phyloP scores from a whole-genome alignment of 2,113 vertebrate species.

The Procavia capensis region DNA sequence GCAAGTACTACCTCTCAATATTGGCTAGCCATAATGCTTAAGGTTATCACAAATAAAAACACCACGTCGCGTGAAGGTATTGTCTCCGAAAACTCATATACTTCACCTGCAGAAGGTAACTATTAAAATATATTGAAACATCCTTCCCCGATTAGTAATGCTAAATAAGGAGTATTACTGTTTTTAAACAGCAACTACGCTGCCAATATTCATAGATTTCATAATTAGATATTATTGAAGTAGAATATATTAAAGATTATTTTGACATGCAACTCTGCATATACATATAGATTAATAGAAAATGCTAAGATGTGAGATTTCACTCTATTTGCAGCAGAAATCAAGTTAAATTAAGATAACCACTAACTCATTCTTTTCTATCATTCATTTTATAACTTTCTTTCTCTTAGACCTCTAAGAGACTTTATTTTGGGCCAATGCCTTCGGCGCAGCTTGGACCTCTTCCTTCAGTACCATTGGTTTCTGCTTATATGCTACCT shows the following conservation, averaged over 20 bases:
- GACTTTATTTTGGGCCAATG: no score
- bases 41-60: background rate
- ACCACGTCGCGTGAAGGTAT: background rate
- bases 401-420: no score
- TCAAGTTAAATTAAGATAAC: background rate
- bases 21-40: background rate
- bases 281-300: background rate
- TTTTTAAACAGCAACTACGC: background rate
- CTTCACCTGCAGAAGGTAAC: background rate
- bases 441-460: no score
- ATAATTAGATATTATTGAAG: background rate
- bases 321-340: background rate
- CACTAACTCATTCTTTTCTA: background rate
- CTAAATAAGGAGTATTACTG: background rate
- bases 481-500: no score
- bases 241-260: background rate
- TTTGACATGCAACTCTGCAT: background rate
- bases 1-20: background rate
- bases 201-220: background rate
- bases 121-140: slow-evolving; percentile 37
- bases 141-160: background rate
- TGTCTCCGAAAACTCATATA: slow-evolving; percentile 7
- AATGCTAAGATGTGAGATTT: background rate
- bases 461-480: no score
- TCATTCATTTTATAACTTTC: background rate